Evolutionary conservation across 2,797 vertebrate genomes (phyloP).

Genomic region (Moxostoma hubbsi): DNA sequence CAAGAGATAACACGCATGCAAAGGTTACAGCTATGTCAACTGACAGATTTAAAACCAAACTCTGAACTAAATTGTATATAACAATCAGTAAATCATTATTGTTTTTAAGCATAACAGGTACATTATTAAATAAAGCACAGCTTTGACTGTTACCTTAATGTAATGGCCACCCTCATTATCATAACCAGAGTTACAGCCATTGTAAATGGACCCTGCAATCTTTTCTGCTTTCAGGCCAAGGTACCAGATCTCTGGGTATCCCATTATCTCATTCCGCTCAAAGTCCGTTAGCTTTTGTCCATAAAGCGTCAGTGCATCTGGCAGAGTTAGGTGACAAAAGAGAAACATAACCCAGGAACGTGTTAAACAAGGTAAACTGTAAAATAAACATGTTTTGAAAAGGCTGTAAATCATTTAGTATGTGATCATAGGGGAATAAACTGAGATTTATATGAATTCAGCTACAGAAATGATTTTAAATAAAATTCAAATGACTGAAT

Average conservation of each 20-base stretch:
- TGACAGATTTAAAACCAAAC: too few species aligned
- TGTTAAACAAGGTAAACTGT: too few species aligned
- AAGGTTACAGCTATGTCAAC: not conserved
- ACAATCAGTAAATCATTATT: not conserved
- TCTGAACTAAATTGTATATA: not conserved
- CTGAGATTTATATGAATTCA: too few species aligned
- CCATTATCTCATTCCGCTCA: conserved; percentile 77
- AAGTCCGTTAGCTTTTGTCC: conserved; percentile 73
- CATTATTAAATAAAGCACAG: not conserved
- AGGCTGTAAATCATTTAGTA: too few species aligned
- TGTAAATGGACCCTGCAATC: conserved; percentile 56
- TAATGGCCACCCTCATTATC: conserved; percentile 77
- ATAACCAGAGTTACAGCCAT: conserved; percentile 18
- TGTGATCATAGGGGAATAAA: too few species aligned
- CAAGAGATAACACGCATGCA: not conserved
- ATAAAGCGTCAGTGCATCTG: conserved; percentile 78
- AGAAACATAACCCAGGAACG: not conserved
- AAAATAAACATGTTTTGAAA: too few species aligned
- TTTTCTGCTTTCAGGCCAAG: conserved; percentile 77
- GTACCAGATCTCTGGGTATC: conserved; percentile 79
- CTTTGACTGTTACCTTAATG: conserved; percentile 66
- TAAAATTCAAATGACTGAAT: too few species aligned
- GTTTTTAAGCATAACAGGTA: not conserved
- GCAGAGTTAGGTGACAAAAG: not conserved
- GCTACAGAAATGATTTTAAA: too few species aligned